phyloP scores from a whole-genome alignment of 2,888 invertebrate species.

The Tetramorium bicarinatum region DNA sequence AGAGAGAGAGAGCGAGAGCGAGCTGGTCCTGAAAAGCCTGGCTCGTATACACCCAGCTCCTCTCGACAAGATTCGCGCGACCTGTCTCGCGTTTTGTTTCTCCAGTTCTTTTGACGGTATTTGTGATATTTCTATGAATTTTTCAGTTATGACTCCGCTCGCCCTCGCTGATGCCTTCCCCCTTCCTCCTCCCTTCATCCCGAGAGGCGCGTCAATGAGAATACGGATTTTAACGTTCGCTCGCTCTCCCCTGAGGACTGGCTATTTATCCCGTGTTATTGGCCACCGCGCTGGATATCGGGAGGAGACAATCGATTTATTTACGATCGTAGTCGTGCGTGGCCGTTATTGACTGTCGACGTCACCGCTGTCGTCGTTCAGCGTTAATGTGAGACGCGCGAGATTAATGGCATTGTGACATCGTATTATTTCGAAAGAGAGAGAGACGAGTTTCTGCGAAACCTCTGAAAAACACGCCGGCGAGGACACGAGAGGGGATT shows the following conservation, averaged over 20 bases:
- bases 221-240: background rate
- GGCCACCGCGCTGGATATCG: background rate
- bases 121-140: background rate
- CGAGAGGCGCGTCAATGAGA: background rate
- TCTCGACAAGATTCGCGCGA: too few relatives aligned
- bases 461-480: conserved; percentile 8
- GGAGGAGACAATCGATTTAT: conserved; percentile 30
- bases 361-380: background rate
- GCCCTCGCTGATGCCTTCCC: background rate
- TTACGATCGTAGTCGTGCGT: conserved; percentile 14
- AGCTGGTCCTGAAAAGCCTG: conserved; percentile 11
- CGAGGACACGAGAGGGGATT: conserved; percentile 12
- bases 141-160: background rate
- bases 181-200: background rate
- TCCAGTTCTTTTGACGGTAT: background rate
- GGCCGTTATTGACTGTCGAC: conserved; percentile 14
- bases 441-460: background rate
- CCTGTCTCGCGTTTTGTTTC: background rate
- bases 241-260: background rate
- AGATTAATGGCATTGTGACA: background rate
- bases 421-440: background rate
- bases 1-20: background rate
- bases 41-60: conserved; percentile 11
- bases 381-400: background rate
- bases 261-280: conserved; percentile 12